Conservation (phyloP, 2,113 vertebrate genomes). For the Rhadina sibilatrix region DNA sequence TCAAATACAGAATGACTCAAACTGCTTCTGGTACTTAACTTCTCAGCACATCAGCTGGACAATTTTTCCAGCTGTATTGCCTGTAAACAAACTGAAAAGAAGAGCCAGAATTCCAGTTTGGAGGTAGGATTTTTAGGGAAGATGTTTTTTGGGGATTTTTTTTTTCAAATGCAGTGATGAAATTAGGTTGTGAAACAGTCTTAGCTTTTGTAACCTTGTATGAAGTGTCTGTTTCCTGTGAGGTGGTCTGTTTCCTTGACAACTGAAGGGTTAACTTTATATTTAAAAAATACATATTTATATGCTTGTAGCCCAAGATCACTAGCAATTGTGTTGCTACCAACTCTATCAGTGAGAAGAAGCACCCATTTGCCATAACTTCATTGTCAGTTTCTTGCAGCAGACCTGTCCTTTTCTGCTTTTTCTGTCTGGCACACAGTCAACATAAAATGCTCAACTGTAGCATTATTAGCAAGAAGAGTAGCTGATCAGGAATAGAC, state of each 20-base stretch:
- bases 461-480: neutral
- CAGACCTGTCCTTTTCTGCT: neutral
- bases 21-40: neutral
- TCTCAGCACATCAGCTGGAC: neutral
- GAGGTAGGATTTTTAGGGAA: neutral
- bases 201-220: neutral
- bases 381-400: neutral
- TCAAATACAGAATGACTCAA: neutral
- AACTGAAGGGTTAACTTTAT: neutral
- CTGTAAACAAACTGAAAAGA: neutral
- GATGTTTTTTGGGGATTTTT: neutral
- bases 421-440: neutral
- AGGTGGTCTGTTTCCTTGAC: neutral
- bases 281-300: neutral
- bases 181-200: neutral
- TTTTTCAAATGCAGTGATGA: neutral
- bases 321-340: neutral
- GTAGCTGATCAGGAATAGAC: neutral
- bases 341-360: neutral
- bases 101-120: neutral
- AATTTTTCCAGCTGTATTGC: neutral
- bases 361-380: neutral
- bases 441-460: neutral
- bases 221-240: neutral
- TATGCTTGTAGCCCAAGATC: neutral